Evolutionary conservation across 2,888 invertebrate species (phyloP).

Genomic region (Deroplatys truncata): DNA sequence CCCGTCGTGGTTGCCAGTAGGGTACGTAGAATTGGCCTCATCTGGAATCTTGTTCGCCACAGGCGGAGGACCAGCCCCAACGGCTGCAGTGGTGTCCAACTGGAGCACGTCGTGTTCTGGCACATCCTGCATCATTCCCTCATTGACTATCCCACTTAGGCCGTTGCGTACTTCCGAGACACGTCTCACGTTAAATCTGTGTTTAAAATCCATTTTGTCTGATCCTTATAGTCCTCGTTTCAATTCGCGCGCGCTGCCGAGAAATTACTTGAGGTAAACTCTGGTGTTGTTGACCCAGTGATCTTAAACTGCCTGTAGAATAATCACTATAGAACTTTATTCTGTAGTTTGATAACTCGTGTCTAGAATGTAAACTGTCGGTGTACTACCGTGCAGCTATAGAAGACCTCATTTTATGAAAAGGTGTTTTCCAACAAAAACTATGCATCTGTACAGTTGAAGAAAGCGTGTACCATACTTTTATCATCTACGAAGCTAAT

Average conservation of each 20-base stretch:
- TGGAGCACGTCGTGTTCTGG: slow-evolving; percentile 28
- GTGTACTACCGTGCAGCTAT: neutral
- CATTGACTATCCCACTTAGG: neutral
- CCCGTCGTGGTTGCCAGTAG: slow-evolving; percentile 35
- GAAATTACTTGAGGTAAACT: neutral
- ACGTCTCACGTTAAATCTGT: slow-evolving; percentile 25
- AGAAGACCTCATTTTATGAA: neutral
- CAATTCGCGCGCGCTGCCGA: too few relatives aligned
- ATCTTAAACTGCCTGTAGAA: neutral
- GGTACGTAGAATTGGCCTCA: slow-evolving; percentile 2
- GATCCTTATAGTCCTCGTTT: neutral
- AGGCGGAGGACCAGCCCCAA: neutral
- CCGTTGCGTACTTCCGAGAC: neutral
- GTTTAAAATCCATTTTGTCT: neutral
- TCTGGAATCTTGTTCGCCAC: slow-evolving; percentile 7
- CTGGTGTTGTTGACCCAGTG: neutral
- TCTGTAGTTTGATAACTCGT: too few relatives aligned
- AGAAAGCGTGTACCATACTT: neutral
- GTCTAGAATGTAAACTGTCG: too few relatives aligned
- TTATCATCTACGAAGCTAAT: neutral
- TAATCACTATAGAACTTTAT: too few relatives aligned
- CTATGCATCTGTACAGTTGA: neutral
- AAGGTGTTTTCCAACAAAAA: neutral
- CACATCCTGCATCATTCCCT: slow-evolving; percentile 26
- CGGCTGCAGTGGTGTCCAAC: slow-evolving; percentile 1